Conservation (phyloP, 2,888 invertebrate species). For the Amblyjoppa proteus region DNA sequence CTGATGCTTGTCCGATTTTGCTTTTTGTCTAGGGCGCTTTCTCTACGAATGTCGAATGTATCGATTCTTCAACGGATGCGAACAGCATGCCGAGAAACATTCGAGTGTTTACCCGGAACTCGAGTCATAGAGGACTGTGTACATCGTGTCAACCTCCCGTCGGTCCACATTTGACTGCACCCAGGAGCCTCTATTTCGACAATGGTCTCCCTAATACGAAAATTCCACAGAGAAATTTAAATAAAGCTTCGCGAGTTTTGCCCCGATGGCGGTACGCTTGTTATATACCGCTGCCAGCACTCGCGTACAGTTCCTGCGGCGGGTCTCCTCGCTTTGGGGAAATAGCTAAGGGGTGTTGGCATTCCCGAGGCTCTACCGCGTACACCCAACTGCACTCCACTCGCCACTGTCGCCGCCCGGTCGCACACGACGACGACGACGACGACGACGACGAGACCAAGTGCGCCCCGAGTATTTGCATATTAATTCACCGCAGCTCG, state of each 20-base stretch:
- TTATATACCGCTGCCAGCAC: neutral
- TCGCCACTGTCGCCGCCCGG: slow-evolving; percentile 60
- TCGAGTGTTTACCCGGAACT: slow-evolving; percentile 22
- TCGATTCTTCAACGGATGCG: neutral
- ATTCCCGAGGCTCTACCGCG: slow-evolving; percentile 68
- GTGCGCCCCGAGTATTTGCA: slow-evolving; percentile 74
- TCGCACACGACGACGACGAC: slow-evolving; percentile 40
- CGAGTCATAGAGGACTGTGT: slow-evolving; percentile 5
- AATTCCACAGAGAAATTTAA: slow-evolving; percentile 80
- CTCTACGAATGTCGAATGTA: neutral
- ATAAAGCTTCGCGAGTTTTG: slow-evolving; percentile 78
- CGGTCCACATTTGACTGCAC: slow-evolving; percentile 25
- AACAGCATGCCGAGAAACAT: slow-evolving; percentile 11
- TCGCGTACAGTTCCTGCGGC: slow-evolving; percentile 47
- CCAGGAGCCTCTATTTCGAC: slow-evolving; percentile 47
- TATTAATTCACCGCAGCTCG: slow-evolving; percentile 74
- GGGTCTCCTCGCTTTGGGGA: slow-evolving; percentile 67
- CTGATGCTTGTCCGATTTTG: no score
- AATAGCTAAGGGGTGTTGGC: slow-evolving; percentile 72
- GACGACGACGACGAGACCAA: slow-evolving; percentile 51
- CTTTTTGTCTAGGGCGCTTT: no score
- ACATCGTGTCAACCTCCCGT: slow-evolving; percentile 42
- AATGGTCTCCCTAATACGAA: slow-evolving; percentile 76
- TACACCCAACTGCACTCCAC: slow-evolving; percentile 58
- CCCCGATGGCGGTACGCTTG: slow-evolving; percentile 29